Evolutionary conservation across 2,797 vertebrate genomes (phyloP).

Genomic region (Coregonus sp.): DNA sequence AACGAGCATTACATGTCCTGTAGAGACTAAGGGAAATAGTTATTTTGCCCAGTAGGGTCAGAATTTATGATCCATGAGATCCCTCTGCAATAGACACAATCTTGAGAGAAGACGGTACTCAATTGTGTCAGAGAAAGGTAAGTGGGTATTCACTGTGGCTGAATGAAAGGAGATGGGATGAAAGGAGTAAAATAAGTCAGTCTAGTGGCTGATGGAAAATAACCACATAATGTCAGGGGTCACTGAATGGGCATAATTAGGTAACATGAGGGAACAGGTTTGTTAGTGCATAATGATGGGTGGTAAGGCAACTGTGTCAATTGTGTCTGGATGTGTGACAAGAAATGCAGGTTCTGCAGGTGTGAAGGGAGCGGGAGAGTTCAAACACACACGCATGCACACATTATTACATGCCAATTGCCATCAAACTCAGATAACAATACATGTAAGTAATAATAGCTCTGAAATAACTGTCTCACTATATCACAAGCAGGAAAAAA

Average conservation of each 20-base stretch:
- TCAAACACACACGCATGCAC: neutral
- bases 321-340: too few species aligned
- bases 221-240: neutral
- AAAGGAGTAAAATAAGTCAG: neutral
- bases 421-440: neutral
- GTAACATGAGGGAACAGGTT: neutral
- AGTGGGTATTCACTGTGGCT: neutral
- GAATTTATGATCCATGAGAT: neutral
- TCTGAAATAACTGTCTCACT: neutral
- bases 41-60: neutral
- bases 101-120: neutral
- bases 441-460: conserved; percentile 2
- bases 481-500: neutral
- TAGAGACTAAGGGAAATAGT: neutral
- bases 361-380: neutral
- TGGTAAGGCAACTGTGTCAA: neutral
- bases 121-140: neutral
- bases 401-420: conserved; percentile 3
- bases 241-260: neutral
- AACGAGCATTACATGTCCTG: neutral
- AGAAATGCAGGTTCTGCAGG: neutral
- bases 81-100: neutral
- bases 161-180: neutral
- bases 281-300: neutral
- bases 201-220: neutral